Base-by-base conservation (phyloP, 2,113 vertebrate genomes). In the Mormoops blainvillei region DNA sequence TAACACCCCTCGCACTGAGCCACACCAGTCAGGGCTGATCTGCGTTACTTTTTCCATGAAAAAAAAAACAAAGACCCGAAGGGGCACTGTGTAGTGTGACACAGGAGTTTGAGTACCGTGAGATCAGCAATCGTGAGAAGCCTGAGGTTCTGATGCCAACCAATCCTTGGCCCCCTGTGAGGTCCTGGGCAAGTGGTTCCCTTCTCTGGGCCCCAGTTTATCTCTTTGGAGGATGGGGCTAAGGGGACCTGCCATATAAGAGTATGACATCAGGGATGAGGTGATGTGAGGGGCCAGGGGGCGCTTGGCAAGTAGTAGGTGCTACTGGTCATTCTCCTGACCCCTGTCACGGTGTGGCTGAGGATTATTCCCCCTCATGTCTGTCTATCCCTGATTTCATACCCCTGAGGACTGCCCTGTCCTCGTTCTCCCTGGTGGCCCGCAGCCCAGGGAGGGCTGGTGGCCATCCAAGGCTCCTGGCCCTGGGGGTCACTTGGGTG, bases 181-280 rank as follows among this genome's bases (percentile, higher is more conserved):
- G 28, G 5, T 43, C 7, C 68, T 92, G 90, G 41, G 22, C 41
- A 45, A 41, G 41, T 18, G 28, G n/a, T 19, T 82, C 56, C 16
- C 61, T 14, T 77, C 90, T 73, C 65, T 81, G 65, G 86, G 43
- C 81, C 45, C 90, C 33, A 58, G 58, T 82, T 77, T 74, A 11
- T 36, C 22, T 95, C 81, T 77, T 41, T 77, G 63, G 68, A 78
- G 61, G 15, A 54, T 16, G 31, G 70, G 52, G 38, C 70, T 73
- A 18, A 78, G 63, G 7, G 73, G 43, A 20, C 50, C 48, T 20
- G 54, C 1, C 13, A 43, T 33, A 18, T 14, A 16, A 80, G 31
- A 86, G 14, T 33, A 80, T 9, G 10, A 58, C 16, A 18, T 81
- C 38, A 85, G 54, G 76, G 48, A 73, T 28, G 87, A 71, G 70